Percentiles rank a stretch among this genome's conserved stretches.
These are phyloP conservation scores for Labia minor DNA, from an alignment of 2,888 invertebrate species.

Conservation along the genomic window DNA sequence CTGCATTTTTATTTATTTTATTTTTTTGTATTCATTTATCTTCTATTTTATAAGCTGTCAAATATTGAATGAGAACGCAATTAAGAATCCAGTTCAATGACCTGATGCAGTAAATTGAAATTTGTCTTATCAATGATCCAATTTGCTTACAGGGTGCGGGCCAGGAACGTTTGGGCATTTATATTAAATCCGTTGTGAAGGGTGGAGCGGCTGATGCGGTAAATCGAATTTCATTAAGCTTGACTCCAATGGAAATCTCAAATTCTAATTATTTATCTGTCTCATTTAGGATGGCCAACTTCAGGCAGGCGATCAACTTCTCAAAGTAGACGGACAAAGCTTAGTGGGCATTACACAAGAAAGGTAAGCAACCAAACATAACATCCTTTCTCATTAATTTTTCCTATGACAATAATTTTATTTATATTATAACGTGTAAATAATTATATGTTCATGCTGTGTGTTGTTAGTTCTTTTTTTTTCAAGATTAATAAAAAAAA, in stretches of 20 bases:
- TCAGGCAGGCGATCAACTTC: slow-evolving; percentile 91
- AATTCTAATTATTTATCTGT: slow-evolving; percentile 18
- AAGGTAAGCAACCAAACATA: slow-evolving; percentile 39
- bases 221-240: slow-evolving; percentile 30
- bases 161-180: slow-evolving; percentile 83
- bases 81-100: too few relatives aligned
- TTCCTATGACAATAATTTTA: not conserved
- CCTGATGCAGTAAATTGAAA: too few relatives aligned
- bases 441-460: slow-evolving; percentile 16
- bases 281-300: slow-evolving; percentile 70
- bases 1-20: too few relatives aligned
- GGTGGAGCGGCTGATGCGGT: slow-evolving; percentile 79
- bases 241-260: slow-evolving; percentile 18
- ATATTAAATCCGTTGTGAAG: slow-evolving; percentile 95
- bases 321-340: slow-evolving; percentile 94
- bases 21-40: too few relatives aligned
- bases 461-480: slow-evolving; percentile 4
- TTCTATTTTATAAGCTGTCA: too few relatives aligned
- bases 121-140: too few relatives aligned
- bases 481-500: not conserved
- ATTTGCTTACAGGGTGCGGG: slow-evolving; percentile 52
- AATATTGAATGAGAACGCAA: too few relatives aligned
- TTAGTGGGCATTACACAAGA: slow-evolving; percentile 67
- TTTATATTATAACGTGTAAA: slow-evolving; percentile 13
- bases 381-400: not conserved